phyloP scores from a whole-genome alignment of 2,113 vertebrate genomes.

The Platycercus adscitus region DNA sequence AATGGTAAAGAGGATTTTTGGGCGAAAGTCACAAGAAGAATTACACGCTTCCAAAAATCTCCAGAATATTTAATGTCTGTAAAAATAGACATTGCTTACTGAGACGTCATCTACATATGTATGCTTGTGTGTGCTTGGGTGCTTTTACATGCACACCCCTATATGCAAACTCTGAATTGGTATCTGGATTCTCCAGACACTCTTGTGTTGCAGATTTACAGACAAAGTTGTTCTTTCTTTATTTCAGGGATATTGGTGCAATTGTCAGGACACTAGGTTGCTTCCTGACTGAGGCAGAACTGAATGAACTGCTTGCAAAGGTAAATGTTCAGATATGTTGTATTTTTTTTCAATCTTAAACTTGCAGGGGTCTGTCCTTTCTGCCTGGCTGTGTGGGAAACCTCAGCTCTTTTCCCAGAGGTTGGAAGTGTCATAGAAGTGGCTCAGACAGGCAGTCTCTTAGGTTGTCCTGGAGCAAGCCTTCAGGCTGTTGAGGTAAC shows the following conservation, averaged over 20 bases:
- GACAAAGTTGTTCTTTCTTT: not conserved
- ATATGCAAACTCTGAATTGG: not conserved
- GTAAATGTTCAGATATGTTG: slow-evolving; percentile 63
- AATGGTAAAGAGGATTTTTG: not conserved
- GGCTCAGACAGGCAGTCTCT: not conserved
- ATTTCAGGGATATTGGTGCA: slow-evolving; percentile 87
- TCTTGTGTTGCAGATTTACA: not conserved
- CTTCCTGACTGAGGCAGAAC: slow-evolving; percentile 87
- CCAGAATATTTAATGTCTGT: not conserved
- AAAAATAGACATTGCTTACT: not conserved
- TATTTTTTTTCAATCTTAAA: not conserved
- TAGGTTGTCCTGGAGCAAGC: not conserved
- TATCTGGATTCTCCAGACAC: not conserved
- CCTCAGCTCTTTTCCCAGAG: not conserved
- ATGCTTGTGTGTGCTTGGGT: not conserved
- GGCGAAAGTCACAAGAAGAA: not conserved
- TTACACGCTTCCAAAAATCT: not conserved
- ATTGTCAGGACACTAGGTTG: slow-evolving; percentile 91
- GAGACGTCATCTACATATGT: not conserved
- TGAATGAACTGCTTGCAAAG: slow-evolving; percentile 86
- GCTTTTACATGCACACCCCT: not conserved
- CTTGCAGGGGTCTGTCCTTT: not conserved
- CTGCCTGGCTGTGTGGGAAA: not conserved
- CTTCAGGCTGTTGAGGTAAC: not conserved
- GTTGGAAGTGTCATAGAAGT: not conserved